Evolutionary conservation across 2,797 vertebrate genomes (phyloP).

Genomic region (Myotis pilosus): DNA sequence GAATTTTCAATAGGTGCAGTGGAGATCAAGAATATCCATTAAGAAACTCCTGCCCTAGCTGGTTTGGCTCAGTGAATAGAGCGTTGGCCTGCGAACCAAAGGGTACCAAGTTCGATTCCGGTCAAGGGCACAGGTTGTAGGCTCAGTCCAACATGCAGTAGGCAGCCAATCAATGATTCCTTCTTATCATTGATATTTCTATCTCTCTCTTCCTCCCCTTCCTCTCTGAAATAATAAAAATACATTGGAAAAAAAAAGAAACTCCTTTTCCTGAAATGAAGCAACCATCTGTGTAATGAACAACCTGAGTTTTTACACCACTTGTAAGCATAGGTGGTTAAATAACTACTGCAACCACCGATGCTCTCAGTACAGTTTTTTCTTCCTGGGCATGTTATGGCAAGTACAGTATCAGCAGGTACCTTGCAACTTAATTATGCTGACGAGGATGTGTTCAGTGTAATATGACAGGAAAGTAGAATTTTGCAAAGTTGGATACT

Average conservation of each 20-base stretch:
- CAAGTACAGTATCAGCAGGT: not conserved
- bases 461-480: not conserved
- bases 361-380: not conserved
- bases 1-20: not conserved
- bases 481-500: not conserved
- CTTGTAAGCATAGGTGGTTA: constrained; percentile 5
- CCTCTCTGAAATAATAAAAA: too few relatives aligned
- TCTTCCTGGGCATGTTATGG: not conserved
- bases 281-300: not conserved
- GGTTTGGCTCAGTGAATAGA: not conserved
- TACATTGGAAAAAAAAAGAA: not conserved
- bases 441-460: not conserved
- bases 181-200: too few relatives aligned
- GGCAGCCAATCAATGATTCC: too few relatives aligned
- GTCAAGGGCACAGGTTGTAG: too few relatives aligned
- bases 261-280: not conserved
- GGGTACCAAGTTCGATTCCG: too few relatives aligned
- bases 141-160: too few relatives aligned
- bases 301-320: not conserved
- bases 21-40: not conserved
- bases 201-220: too few relatives aligned
- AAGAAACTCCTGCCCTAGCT: not conserved
- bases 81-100: too few relatives aligned
- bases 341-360: not conserved
- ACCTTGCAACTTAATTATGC: not conserved